Evolutionary conservation across 2,888 invertebrate genomes (phyloP).

Genomic region (Adineta ricciae): DNA sequence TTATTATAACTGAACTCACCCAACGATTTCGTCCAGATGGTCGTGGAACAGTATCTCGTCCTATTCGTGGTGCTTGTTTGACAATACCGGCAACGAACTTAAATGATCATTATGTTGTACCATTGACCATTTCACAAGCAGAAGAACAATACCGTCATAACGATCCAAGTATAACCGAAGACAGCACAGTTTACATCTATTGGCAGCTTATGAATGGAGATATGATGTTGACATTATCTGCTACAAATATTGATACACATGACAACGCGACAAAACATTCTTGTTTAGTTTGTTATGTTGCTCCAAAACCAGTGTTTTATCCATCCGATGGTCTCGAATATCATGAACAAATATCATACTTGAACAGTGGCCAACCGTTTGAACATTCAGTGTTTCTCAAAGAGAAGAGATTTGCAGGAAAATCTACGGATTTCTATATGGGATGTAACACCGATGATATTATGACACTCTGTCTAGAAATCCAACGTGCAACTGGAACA

Average conservation of each 20-base stretch:
- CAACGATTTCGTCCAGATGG: background rate
- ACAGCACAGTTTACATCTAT: background rate
- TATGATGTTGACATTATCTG: background rate
- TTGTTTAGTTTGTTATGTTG: background rate
- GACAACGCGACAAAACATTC: background rate
- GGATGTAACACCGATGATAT: background rate
- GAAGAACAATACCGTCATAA: background rate
- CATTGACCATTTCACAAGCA: background rate
- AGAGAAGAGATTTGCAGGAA: background rate
- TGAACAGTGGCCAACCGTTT: background rate
- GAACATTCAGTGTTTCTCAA: background rate
- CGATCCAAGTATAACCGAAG: background rate
- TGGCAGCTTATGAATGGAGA: background rate
- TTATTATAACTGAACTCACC: background rate
- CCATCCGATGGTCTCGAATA: background rate
- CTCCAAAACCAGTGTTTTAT: background rate
- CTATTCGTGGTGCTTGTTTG: background rate
- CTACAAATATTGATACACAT: background rate
- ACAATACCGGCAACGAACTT: background rate
- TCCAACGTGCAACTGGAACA: background rate
- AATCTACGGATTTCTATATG: background rate
- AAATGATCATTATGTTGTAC: constrained; percentile 1
- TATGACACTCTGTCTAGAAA: background rate
- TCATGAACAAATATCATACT: background rate
- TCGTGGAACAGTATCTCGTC: background rate